Percentiles rank a stretch among this genome's conserved stretches.
Conservation (phyloP, 2,797 vertebrate species). For the Anas acuta region DNA sequence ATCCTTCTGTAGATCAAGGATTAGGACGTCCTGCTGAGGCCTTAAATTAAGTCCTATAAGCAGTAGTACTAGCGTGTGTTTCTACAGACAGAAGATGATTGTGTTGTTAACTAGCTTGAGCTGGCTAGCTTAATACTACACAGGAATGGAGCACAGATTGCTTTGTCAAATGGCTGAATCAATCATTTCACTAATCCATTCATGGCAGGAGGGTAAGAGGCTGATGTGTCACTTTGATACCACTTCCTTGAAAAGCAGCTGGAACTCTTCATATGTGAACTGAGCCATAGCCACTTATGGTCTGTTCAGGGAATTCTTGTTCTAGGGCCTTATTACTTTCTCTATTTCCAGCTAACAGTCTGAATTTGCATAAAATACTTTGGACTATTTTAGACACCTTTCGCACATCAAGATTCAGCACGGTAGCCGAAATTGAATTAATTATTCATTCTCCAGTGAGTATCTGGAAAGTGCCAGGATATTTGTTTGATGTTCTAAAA, state of each 20-base stretch:
- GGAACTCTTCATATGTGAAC: conserved; percentile 34
- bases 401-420: neutral
- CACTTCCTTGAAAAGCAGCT: conserved; percentile 40
- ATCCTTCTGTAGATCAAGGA: conserved; percentile 2
- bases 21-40: conserved; percentile 23
- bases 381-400: neutral
- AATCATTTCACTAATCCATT: conserved; percentile 53
- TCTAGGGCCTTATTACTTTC: neutral
- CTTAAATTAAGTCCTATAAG: conserved; percentile 11
- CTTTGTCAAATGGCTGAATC: conserved; percentile 41
- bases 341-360: neutral
- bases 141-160: conserved; percentile 37
- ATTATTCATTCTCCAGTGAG: neutral
- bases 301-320: conserved; percentile 10
- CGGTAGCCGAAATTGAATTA: neutral
- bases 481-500: conserved; percentile 16
- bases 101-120: conserved; percentile 23
- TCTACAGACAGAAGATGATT: conserved; percentile 27
- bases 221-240: conserved; percentile 51
- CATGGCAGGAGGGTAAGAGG: conserved; percentile 42
- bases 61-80: neutral
- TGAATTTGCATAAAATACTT: neutral
- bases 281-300: neutral
- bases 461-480: neutral
- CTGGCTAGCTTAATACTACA: conserved; percentile 23